phyloP scores from a whole-genome alignment of 2,888 invertebrate genomes.

The Cosmia pyralina region DNA sequence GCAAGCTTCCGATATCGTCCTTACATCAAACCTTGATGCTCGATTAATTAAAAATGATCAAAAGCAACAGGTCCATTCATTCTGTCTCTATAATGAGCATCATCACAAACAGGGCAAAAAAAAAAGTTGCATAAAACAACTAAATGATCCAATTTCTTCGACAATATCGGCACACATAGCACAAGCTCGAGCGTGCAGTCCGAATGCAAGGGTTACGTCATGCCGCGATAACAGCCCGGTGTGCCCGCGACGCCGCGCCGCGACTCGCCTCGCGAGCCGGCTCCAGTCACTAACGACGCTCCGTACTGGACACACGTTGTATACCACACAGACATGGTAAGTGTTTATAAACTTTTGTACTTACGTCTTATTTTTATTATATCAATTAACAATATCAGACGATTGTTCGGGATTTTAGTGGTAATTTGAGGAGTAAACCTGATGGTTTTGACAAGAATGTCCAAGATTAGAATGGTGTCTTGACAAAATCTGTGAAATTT shows the following conservation, averaged over 20 bases:
- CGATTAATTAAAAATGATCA: slow-evolving; percentile 13
- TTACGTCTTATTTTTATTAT: slow-evolving; percentile 46
- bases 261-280: slow-evolving; percentile 16
- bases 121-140: slow-evolving; percentile 43
- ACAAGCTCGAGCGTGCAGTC: slow-evolving; percentile 68
- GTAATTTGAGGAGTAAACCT: background rate
- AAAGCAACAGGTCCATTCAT: slow-evolving; percentile 20
- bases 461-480: slow-evolving; percentile 45
- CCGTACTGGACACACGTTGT: slow-evolving; percentile 63
- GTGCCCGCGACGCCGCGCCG: slow-evolving; percentile 46
- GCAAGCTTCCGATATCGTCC: background rate
- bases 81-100: slow-evolving; percentile 30
- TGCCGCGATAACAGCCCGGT: slow-evolving; percentile 72
- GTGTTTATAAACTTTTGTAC: slow-evolving; percentile 73
- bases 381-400: slow-evolving; percentile 3
- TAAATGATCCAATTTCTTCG: slow-evolving; percentile 59
- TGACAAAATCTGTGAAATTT: slow-evolving; percentile 56
- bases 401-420: slow-evolving; percentile 8
- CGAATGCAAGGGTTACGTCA: slow-evolving; percentile 81
- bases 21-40: background rate
- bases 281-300: slow-evolving; percentile 64
- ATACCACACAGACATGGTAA: slow-evolving; percentile 67
- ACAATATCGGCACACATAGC: slow-evolving; percentile 53
- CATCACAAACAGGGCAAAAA: slow-evolving; percentile 34
- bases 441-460: slow-evolving; percentile 7